phyloP scores from a whole-genome alignment of 1,140 invertebrate genomes.

The Zophobas atratus region DNA sequence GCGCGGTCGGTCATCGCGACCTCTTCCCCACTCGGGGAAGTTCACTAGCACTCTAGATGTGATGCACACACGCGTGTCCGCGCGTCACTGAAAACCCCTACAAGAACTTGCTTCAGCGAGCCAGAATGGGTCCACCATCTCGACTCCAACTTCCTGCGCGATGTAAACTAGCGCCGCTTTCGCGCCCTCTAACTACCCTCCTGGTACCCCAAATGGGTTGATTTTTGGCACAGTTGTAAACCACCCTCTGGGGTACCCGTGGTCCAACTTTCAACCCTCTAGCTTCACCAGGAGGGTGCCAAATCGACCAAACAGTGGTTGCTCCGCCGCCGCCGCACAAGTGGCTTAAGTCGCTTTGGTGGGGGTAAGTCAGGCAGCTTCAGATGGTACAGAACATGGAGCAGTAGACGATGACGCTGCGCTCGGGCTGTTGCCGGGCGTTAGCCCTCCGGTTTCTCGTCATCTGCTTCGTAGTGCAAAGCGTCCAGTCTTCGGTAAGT shows the following conservation, averaged over 20 bases:
- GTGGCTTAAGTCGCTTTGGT: constrained; percentile 57
- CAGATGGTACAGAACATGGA: constrained; percentile 63
- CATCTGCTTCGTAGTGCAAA: constrained; percentile 61
- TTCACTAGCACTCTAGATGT: constrained; percentile 62
- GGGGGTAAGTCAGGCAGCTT: constrained; percentile 58
- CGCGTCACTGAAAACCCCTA: constrained; percentile 65
- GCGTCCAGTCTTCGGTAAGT: constrained; percentile 63
- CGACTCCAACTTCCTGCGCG: constrained; percentile 58
- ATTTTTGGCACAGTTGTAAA: constrained; percentile 45
- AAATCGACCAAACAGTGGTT: constrained; percentile 44
- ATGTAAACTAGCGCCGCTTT: constrained; percentile 50
- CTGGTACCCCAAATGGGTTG: constrained; percentile 24
- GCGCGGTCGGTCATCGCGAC: constrained; percentile 65
- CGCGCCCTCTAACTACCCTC: constrained; percentile 46
- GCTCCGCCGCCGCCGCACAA: constrained; percentile 34
- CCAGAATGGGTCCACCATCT: constrained; percentile 58
- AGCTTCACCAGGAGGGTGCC: constrained; percentile 20
- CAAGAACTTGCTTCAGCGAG: constrained; percentile 60
- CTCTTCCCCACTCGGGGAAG: constrained; percentile 58
- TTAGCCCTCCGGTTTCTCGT: constrained; percentile 63
- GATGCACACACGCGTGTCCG: constrained; percentile 63
- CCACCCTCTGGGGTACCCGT: neutral
- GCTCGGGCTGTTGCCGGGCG: constrained; percentile 65
- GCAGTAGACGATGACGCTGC: constrained; percentile 67
- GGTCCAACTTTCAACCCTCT: neutral